Percentiles rank a stretch among this genome's conserved stretches.
Conservation (phyloP, 2,797 vertebrate species). For the Fistularia commersonii region DNA sequence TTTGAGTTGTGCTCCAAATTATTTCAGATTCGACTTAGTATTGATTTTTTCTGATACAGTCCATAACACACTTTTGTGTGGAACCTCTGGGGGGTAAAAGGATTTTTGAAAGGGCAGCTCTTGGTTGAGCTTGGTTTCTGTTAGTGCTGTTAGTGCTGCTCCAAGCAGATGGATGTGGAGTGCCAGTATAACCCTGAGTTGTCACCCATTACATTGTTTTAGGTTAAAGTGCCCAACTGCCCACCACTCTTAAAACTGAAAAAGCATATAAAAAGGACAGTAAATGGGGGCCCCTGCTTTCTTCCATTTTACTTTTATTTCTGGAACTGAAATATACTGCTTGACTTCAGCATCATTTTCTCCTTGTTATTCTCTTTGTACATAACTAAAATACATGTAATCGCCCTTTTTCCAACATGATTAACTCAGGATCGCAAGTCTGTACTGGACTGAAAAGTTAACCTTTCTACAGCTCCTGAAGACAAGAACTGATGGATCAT, state of each 20-base stretch:
- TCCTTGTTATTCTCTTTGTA: not conserved
- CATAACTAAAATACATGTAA: not conserved
- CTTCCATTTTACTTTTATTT: constrained; percentile 17
- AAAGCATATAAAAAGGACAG: constrained; percentile 46
- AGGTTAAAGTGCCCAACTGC: constrained; percentile 73
- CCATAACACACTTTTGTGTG: constrained; percentile 43
- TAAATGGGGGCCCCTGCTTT: constrained; percentile 16
- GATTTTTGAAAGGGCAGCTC: constrained; percentile 65
- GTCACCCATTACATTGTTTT: constrained; percentile 73
- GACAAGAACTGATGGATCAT: no score
- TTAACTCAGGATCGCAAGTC: no score
- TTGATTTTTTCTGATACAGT: constrained; percentile 53
- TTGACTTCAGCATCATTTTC: not conserved
- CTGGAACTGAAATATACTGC: constrained; percentile 5
- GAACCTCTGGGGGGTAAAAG: constrained; percentile 43
- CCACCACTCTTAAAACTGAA: constrained; percentile 56
- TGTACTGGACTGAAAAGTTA: no score
- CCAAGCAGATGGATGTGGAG: constrained; percentile 73
- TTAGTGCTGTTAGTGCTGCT: constrained; percentile 60
- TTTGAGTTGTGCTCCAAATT: constrained; percentile 16
- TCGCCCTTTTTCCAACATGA: not conserved
- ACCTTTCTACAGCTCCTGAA: no score
- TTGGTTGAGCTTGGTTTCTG: constrained; percentile 50
- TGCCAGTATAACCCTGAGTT: constrained; percentile 66
- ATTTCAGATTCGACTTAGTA: constrained; percentile 25